Evolutionary conservation across 2,888 invertebrate genomes (phyloP).

Genomic region (Zelleria hepariella): DNA sequence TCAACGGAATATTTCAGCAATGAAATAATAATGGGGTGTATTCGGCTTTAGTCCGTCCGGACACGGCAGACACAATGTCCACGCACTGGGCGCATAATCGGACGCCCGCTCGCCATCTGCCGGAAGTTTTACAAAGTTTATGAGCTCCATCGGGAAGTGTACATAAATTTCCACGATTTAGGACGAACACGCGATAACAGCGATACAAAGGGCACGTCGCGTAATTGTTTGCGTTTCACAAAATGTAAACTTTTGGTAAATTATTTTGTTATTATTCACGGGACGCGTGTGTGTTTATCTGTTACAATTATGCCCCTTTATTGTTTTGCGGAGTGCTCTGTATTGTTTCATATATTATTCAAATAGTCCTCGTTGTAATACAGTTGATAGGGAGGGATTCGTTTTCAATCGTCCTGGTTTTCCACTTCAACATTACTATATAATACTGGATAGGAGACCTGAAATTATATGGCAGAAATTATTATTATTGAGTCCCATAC

Average conservation of each 20-base stretch:
- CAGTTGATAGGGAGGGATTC: no score
- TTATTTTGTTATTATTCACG: slow-evolving; percentile 1
- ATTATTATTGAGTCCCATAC: no score
- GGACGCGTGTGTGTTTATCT: neutral
- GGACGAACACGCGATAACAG: slow-evolving; percentile 46
- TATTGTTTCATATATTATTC: neutral
- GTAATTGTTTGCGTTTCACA: slow-evolving; percentile 31
- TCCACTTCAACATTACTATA: neutral
- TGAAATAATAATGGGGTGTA: neutral
- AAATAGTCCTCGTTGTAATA: no score
- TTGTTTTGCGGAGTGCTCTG: neutral
- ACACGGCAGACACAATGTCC: slow-evolving; percentile 7
- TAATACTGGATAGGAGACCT: no score
- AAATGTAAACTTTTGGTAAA: neutral
- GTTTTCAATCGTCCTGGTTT: neutral
- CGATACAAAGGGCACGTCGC: slow-evolving; percentile 29
- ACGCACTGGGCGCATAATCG: slow-evolving; percentile 38
- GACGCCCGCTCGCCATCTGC: slow-evolving; percentile 53
- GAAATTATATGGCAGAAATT: no score
- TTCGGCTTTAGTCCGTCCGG: neutral
- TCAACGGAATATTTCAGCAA: neutral
- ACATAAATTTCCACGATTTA: slow-evolving; percentile 56
- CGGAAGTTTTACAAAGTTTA: slow-evolving; percentile 70
- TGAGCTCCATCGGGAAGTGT: slow-evolving; percentile 61
- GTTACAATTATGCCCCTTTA: neutral